Evolutionary conservation across 30 jellyfish, hydroid and myxozoan genomes (phyloP).

Genomic region (Hydractinia echinata): DNA sequence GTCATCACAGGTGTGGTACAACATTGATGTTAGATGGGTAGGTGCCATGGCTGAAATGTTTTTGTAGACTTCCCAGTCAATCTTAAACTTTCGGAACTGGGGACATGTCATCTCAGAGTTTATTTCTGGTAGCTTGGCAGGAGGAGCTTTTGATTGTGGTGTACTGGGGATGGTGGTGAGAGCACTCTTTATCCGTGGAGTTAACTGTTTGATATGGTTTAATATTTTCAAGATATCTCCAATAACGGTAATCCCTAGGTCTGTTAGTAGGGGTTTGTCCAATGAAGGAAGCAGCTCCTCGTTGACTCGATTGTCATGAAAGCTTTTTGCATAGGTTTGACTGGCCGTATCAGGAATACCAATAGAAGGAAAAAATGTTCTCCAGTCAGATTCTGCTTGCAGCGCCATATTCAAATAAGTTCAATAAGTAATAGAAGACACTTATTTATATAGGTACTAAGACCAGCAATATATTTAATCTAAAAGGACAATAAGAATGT

Average conservation of each 20-base stretch:
- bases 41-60: neutral
- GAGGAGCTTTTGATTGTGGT: neutral
- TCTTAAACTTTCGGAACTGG: neutral
- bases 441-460: too few relatives aligned
- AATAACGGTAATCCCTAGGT: conserved; percentile 8
- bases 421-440: too few relatives aligned
- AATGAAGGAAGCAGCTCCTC: neutral
- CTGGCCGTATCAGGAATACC: neutral
- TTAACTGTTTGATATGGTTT: neutral
- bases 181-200: neutral
- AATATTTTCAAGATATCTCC: conserved; percentile 9
- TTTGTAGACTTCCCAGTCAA: conserved; percentile 8
- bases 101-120: neutral
- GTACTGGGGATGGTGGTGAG: neutral
- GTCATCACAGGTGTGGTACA: conserved; percentile 4
- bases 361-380: neutral
- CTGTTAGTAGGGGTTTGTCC: neutral
- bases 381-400: too few relatives aligned
- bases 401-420: too few relatives aligned
- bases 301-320: neutral
- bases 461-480: too few relatives aligned
- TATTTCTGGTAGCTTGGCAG: neutral
- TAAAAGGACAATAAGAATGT: too few relatives aligned
- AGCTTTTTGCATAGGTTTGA: neutral
- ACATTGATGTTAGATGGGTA: neutral